phyloP scores from a whole-genome alignment of 1,140 invertebrate genomes.

The Zaprionus africanus region DNA sequence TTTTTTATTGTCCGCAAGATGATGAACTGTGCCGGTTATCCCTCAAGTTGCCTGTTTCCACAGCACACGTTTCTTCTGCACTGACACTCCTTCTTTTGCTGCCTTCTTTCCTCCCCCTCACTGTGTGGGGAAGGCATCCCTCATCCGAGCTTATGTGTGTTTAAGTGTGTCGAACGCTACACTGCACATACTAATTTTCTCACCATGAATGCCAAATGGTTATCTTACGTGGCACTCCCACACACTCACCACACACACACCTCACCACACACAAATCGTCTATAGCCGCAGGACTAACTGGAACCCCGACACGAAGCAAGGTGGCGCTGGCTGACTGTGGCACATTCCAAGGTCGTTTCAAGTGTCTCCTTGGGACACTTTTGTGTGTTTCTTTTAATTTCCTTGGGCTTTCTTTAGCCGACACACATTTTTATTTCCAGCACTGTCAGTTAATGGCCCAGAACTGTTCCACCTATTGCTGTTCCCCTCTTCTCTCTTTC shows the following conservation, averaged over 20 bases:
- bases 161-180: slow-evolving; percentile 25
- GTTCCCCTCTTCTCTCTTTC: not conserved
- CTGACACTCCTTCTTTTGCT: not conserved
- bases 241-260: not conserved
- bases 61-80: not conserved
- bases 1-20: not conserved
- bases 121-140: not conserved
- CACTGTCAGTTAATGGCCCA: slow-evolving; percentile 1
- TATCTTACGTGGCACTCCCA: slow-evolving; percentile 30
- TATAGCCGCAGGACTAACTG: not conserved
- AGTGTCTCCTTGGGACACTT: slow-evolving; percentile 55
- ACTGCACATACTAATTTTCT: slow-evolving; percentile 45
- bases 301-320: not conserved
- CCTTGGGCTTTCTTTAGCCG: slow-evolving; percentile 19
- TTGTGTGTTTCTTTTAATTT: slow-evolving; percentile 48
- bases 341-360: slow-evolving; percentile 46
- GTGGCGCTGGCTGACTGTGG: not conserved
- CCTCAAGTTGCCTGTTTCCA: not conserved
- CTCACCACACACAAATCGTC: not conserved
- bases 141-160: slow-evolving; percentile 14
- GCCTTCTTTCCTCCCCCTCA: not conserved
- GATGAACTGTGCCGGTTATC: slow-evolving; percentile 25
- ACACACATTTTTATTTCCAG: slow-evolving; percentile 21
- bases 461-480: slow-evolving; percentile 5
- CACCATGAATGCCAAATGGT: slow-evolving; percentile 39